Evolutionary conservation across 2,113 vertebrate genomes (phyloP).

Genomic region (Sebastes schlegelii): DNA sequence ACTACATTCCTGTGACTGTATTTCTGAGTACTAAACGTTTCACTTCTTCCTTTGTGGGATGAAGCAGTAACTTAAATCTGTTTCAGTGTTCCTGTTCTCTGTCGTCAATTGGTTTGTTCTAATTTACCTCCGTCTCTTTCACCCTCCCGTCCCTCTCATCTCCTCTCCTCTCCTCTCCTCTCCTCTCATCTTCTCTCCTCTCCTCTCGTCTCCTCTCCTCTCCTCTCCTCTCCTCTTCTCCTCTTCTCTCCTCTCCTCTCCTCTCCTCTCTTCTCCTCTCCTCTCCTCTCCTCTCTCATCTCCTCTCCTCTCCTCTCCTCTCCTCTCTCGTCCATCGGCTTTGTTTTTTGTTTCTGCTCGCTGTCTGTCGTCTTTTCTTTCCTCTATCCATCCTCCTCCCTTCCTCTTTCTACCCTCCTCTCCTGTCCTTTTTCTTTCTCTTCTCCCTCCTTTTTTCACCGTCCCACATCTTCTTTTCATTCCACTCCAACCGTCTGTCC

Average conservation of each 20-base stretch:
- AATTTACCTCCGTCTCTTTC: not conserved
- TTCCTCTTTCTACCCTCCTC: not conserved
- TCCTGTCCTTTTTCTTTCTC: too few relatives aligned
- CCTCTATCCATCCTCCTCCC: not conserved
- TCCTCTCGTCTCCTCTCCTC: too few relatives aligned
- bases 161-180: too few relatives aligned
- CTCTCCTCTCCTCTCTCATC: not conserved
- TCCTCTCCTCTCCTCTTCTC: too few relatives aligned
- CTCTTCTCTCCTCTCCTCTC: too few relatives aligned
- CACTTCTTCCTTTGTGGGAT: not conserved
- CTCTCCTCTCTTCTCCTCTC: too few relatives aligned
- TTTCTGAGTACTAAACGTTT: conserved; percentile 3
- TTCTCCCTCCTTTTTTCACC: not conserved
- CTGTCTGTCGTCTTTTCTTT: not conserved
- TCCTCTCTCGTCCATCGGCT: not conserved
- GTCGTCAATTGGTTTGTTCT: not conserved
- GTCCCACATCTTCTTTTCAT: conserved; percentile 11
- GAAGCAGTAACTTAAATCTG: not conserved
- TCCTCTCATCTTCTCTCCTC: too few relatives aligned
- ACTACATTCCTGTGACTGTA: not conserved
- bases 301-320: not conserved
- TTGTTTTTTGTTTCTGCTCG: not conserved
- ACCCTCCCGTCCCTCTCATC: not conserved
- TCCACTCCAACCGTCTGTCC: not conserved
- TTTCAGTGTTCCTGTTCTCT: not conserved